Conservation (phyloP, 2,113 vertebrate species). For the Chrysemys picta region DNA sequence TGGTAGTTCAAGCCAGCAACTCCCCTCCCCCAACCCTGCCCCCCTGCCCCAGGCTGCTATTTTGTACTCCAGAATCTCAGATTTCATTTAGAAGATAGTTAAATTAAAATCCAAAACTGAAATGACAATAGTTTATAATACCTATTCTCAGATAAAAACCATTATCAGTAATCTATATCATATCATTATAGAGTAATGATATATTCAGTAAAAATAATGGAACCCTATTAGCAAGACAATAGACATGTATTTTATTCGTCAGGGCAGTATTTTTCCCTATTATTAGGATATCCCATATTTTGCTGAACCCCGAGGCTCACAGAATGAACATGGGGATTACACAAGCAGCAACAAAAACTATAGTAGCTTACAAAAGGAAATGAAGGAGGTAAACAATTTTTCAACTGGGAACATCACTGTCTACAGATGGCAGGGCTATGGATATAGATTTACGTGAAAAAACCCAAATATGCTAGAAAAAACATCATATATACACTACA, state of each 20-base stretch:
- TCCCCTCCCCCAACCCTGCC: neutral
- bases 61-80: neutral
- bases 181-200: neutral
- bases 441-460: neutral
- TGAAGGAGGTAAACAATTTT: neutral
- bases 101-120: neutral
- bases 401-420: neutral
- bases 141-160: neutral
- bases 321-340: neutral
- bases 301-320: neutral
- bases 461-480: neutral
- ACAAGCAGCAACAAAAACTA: neutral
- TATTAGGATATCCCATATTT: neutral
- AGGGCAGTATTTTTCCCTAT: accelerated
- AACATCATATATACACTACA: neutral
- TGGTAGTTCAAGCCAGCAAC: neutral
- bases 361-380: neutral
- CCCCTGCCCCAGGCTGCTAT: neutral
- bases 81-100: neutral
- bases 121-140: neutral
- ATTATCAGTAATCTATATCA: neutral
- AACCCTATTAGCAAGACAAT: neutral
- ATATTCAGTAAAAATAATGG: neutral
- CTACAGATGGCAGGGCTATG: neutral
- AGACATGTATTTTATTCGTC: accelerated